Percentiles rank a stretch among this genome's conserved stretches.
These are phyloP conservation scores for Eupeodes luniger DNA, from an alignment of 2,888 invertebrate genomes.

Conservation along the genomic window DNA sequence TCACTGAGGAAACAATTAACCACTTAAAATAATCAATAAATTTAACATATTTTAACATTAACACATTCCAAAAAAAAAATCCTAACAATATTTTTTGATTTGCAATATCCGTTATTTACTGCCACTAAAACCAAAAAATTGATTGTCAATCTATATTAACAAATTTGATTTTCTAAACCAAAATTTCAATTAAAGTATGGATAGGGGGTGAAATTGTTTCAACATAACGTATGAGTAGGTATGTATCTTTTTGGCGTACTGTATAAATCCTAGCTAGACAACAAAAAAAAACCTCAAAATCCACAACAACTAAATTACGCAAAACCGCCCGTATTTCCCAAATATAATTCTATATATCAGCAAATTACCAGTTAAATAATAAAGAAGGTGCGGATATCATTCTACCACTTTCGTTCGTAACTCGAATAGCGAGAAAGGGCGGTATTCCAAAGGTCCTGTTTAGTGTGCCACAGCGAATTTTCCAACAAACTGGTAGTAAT, in stretches of 20 bases:
- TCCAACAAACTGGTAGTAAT: neutral
- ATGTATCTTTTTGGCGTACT: neutral
- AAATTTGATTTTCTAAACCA: conserved; percentile 44
- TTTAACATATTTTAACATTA: conserved; percentile 10
- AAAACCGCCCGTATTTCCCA: conserved; percentile 56
- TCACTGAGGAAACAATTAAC: neutral
- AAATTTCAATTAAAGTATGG: conserved; percentile 38
- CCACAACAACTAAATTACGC: conserved; percentile 63
- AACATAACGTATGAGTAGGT: neutral
- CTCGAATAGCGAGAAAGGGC: neutral
- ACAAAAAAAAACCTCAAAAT: conserved; percentile 57
- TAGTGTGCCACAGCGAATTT: neutral
- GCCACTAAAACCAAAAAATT: conserved; percentile 27
- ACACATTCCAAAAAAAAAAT: no score
- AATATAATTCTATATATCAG: conserved; percentile 51
- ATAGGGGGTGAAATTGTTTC: conserved; percentile 27
- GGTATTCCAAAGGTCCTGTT: neutral
- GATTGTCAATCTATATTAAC: conserved; percentile 25
- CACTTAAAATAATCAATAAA: conserved; percentile 19
- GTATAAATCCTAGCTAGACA: conserved; percentile 27
- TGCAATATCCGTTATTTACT: conserved; percentile 5
- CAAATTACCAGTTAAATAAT: conserved; percentile 70
- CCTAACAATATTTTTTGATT: neutral
- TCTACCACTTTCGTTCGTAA: neutral
- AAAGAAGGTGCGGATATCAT: conserved; percentile 24